Conservation (phyloP, 1,140 invertebrate species). For the Plutomurus gul region DNA sequence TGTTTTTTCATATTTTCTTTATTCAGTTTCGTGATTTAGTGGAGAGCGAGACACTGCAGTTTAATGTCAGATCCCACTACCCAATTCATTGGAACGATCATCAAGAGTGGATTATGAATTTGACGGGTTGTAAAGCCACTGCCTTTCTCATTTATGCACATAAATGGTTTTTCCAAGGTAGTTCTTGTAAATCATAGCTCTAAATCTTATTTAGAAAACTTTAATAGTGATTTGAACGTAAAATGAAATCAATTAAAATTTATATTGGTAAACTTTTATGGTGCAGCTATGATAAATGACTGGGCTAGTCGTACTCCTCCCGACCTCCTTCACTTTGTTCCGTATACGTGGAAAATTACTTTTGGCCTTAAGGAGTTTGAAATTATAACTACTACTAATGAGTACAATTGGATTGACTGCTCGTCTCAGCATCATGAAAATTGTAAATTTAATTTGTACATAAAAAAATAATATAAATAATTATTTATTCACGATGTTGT, state of each 20-base stretch:
- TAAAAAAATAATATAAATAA: not conserved
- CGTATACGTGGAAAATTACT: conserved; percentile 94
- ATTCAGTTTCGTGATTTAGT: conserved; percentile 79
- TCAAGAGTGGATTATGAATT: conserved; percentile 85
- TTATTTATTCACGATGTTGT: conserved; percentile 34
- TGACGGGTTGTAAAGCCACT: conserved; percentile 92
- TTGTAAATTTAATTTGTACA: conserved; percentile 58
- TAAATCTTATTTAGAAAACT: not conserved
- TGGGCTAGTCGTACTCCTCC: conserved; percentile 89
- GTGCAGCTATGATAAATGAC: conserved; percentile 86
- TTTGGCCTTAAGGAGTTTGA: conserved; percentile 94
- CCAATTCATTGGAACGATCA: conserved; percentile 92
- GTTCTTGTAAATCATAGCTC: conserved; percentile 32
- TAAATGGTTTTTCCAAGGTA: conserved; percentile 91
- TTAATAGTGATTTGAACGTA: not conserved
- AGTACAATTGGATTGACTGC: conserved; percentile 99
- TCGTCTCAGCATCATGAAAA: conserved; percentile 94
- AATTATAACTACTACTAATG: conserved; percentile 89
- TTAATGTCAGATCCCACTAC: conserved; percentile 83
- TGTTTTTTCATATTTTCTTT: not conserved
- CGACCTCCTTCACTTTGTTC: conserved; percentile 92
- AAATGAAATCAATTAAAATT: not conserved
- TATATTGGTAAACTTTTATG: conserved; percentile 28
- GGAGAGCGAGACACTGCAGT: conserved; percentile 93
- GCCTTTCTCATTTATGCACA: conserved; percentile 90